Evolutionary conservation across 2,797 vertebrate species (phyloP).

Genomic region (Argya squamiceps): DNA sequence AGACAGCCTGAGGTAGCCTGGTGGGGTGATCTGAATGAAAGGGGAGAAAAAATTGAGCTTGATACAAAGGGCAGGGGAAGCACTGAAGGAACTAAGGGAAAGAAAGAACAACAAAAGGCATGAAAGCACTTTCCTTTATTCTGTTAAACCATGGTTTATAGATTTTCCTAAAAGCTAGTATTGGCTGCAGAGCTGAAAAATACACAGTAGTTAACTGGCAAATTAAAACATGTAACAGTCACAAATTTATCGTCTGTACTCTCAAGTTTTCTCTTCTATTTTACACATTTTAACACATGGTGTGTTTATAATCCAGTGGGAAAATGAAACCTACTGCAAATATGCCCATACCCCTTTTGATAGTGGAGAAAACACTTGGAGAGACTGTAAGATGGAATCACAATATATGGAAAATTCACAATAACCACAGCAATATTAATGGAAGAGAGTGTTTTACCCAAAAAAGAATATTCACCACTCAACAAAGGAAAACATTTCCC

Average conservation of each 20-base stretch:
- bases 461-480: neutral
- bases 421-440: neutral
- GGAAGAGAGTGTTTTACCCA: neutral
- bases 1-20: neutral
- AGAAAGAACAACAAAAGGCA: neutral
- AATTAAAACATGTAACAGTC: neutral
- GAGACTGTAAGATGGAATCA: neutral
- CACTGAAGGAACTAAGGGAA: neutral
- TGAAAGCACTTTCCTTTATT: neutral
- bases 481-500: neutral
- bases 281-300: neutral
- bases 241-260: neutral
- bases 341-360: neutral
- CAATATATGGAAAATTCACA: neutral
- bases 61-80: neutral
- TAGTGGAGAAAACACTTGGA: neutral
- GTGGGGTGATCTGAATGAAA: neutral
- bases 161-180: neutral
- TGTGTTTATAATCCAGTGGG: neutral
- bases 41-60: neutral
- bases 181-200: neutral
- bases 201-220: neutral
- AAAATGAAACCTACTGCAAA: neutral
- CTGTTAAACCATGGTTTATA: neutral
- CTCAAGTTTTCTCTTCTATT: neutral